Evolutionary conservation across 1,140 invertebrate genomes (phyloP), one percentile per base, ranked within the genome.

Genomic region (Bombus confusus): DNA sequence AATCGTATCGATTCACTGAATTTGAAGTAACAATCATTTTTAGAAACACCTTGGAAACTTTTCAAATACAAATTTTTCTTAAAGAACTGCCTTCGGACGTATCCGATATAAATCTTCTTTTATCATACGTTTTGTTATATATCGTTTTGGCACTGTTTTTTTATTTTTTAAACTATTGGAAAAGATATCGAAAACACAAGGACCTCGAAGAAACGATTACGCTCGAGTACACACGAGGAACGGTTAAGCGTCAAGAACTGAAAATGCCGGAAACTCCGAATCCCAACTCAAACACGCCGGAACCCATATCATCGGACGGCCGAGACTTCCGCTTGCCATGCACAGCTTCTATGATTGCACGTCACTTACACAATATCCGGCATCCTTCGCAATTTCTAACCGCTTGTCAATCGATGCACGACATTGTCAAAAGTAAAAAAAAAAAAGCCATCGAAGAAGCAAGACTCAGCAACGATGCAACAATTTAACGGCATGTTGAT

Each of bases 401-500:
- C 41, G 69, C 39, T 85, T 69, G 52, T 47, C 47, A 34, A 39
- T 47, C 76, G 43, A n/a, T 59, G 75, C 76, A 85, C 68, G 77
- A 72, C 62, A 47, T n/a, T n/a, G 15, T 34, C 15, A 28, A 73
- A 74, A 62, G 2, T 41, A 71, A 57, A 22, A n/a, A 79, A 18
- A n/a, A 25, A 34, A 8, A 66, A 18, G 47, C 1, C 47, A 52
- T 52, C 18, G 12, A 28, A 15, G 1, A 41, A 43, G 3, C 34
- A 10, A 37, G 72, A 47, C 22, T 37, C n/a, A 28, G 47, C 28
- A 41, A 52, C 80, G 25, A 52, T 69, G 47, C 34, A 68, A 52
- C 80, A 9, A 52, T 69, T 77, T 52, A 76, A 75, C 39, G 28
- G 81, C 81, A 83, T 76, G 81, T 28, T 77, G 69, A 80, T 80